phyloP scores from a whole-genome alignment of 2,888 invertebrate species.

The Drosophila buzzatii region DNA sequence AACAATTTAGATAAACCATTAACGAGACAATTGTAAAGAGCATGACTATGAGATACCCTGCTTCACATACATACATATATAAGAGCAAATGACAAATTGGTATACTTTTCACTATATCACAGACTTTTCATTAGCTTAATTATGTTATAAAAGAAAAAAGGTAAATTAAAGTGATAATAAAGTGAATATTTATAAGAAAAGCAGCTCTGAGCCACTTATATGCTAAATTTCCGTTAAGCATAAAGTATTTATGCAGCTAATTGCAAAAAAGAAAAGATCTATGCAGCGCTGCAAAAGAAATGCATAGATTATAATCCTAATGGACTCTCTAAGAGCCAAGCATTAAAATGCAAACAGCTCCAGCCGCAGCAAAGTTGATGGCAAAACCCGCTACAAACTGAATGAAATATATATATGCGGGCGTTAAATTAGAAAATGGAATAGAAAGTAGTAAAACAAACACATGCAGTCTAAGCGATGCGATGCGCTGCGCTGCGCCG shows the following conservation, averaged over 20 bases:
- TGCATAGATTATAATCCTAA: constrained; percentile 28
- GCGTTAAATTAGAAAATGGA: constrained; percentile 23
- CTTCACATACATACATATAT: no score
- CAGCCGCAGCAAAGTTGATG: constrained; percentile 10
- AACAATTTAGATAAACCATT: not conserved
- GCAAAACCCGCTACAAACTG: constrained; percentile 1
- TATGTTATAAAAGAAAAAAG: no score
- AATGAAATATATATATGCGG: constrained; percentile 16
- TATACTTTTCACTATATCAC: not conserved
- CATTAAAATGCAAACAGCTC: constrained; percentile 6
- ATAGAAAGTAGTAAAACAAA: constrained; percentile 30
- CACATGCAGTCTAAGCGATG: constrained; percentile 40
- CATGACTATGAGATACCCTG: not conserved
- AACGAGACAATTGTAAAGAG: not conserved
- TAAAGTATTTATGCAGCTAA: constrained; percentile 19
- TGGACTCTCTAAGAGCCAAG: constrained; percentile 12
- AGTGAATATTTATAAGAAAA: not conserved
- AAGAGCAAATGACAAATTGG: no score
- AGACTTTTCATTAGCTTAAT: not conserved
- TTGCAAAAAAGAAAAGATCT: constrained; percentile 5
- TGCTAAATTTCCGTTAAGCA: not conserved
- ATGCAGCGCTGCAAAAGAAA: not conserved
- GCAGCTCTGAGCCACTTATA: not conserved
- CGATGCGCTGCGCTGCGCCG: constrained; percentile 10
- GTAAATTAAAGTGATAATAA: no score